phyloP scores from a whole-genome alignment of 2,888 invertebrate genomes.

The Netelia fuscicornis region DNA sequence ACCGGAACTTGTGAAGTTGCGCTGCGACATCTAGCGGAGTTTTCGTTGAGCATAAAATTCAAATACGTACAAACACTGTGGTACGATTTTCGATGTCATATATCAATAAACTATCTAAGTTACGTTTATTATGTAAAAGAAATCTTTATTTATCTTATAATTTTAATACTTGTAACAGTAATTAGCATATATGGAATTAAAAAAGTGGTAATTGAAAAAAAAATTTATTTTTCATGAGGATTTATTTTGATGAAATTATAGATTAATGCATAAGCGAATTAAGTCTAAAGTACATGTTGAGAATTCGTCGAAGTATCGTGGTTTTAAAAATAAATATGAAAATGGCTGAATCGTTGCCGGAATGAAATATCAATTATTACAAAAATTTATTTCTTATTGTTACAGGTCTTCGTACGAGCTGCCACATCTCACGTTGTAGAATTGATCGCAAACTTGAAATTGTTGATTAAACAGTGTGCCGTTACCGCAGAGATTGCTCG shows the following conservation, averaged over 20 bases:
- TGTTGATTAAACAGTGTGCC: conserved; percentile 89
- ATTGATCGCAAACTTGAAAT: conserved; percentile 89
- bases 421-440: conserved; percentile 89
- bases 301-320: not conserved
- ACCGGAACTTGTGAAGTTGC: conserved; percentile 46
- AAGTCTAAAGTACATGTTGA: not conserved
- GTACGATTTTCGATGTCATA: no score
- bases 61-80: not conserved
- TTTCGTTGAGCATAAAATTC: conserved; percentile 27
- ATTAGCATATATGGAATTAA: not conserved
- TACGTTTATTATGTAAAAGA: no score
- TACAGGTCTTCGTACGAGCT: conserved; percentile 87
- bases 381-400: conserved; percentile 6
- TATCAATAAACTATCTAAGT: no score
- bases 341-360: not conserved
- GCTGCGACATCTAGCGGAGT: conserved; percentile 42
- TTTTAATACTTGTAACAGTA: no score
- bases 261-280: not conserved
- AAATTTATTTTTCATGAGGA: not conserved
- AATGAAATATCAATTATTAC: not conserved
- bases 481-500: conserved; percentile 88
- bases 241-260: conserved; percentile 4
- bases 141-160: no score
- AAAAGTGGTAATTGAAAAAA: not conserved
- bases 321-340: conserved; percentile 1